Evolutionary conservation across 2,888 invertebrate genomes (phyloP).

Genomic region (Myopa testacea): DNA sequence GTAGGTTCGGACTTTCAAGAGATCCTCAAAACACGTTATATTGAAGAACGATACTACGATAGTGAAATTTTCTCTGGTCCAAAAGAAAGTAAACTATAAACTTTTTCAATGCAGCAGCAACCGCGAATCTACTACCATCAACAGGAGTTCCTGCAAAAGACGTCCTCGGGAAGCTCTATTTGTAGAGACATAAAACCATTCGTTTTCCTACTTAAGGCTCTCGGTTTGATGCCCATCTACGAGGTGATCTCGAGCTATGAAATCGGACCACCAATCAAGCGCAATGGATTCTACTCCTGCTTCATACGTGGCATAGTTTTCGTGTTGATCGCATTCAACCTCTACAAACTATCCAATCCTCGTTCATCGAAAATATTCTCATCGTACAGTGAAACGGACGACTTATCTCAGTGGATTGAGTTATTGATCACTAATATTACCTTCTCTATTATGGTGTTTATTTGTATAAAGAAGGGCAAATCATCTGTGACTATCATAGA

Average conservation of each 20-base stretch:
- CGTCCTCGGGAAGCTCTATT: conserved; percentile 44
- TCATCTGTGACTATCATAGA: conserved; percentile 58
- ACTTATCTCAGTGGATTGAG: conserved; percentile 63
- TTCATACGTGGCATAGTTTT: conserved; percentile 57
- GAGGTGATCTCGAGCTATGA: conserved; percentile 56
- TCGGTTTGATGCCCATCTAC: conserved; percentile 61
- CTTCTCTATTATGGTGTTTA: conserved; percentile 56
- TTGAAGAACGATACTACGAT: too few relatives aligned
- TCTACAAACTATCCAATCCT: conserved; percentile 57
- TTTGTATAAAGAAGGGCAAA: conserved; percentile 58
- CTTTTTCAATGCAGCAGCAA: conserved; percentile 37
- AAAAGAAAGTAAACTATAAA: not conserved
- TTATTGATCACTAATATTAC: conserved; percentile 58
- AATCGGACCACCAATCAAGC: conserved; percentile 57
- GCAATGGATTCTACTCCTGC: conserved; percentile 57
- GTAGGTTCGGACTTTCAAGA: not conserved
- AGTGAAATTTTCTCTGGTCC: too few relatives aligned
- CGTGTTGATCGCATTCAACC: conserved; percentile 56
- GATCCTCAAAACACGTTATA: not conserved
- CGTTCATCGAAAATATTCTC: conserved; percentile 53
- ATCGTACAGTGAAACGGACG: conserved; percentile 59
- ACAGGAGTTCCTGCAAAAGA: conserved; percentile 50
- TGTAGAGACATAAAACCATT: conserved; percentile 58
- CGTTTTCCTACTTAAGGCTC: conserved; percentile 57
- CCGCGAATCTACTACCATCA: conserved; percentile 28